These are phyloP conservation scores for Anhinga rufa DNA, from an alignment of 2,113 vertebrate species.

Conservation along the genomic window DNA sequence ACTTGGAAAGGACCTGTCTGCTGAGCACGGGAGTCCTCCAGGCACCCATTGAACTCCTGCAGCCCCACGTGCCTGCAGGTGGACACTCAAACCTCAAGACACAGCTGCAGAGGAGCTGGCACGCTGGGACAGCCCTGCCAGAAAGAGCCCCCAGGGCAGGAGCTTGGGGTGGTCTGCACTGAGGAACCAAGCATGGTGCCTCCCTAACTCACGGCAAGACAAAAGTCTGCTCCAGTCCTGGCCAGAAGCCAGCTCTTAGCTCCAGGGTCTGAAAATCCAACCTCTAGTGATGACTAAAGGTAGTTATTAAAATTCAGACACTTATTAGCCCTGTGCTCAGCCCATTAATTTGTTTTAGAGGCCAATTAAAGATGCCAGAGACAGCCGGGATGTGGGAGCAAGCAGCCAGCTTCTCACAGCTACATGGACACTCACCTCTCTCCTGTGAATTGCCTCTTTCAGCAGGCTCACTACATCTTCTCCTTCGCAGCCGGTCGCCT, in stretches of 20 bases:
- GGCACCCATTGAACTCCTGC: rapidly evolving
- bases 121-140: neutral
- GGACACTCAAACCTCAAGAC: neutral
- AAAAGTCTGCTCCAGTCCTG: neutral
- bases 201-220: neutral
- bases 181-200: rapidly evolving
- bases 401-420: neutral
- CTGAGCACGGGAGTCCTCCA: neutral
- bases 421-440: conserved; percentile 66
- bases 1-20: neutral
- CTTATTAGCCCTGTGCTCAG: neutral
- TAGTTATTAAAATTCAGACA: neutral
- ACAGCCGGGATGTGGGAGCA: neutral
- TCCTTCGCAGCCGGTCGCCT: conserved; percentile 88
- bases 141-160: neutral
- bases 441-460: conserved; percentile 88
- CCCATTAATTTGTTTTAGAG: conserved; percentile 15
- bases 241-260: neutral
- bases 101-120: no score
- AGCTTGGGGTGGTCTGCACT: neutral
- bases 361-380: neutral
- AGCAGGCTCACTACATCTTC: conserved; percentile 87
- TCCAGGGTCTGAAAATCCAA: neutral
- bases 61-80: neutral
- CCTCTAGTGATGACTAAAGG: conserved; percentile 11